Percentiles rank a stretch among this genome's conserved stretches.
Evolutionary conservation across 1,140 invertebrate species (phyloP).

Genomic region (Coelopa frigida): DNA sequence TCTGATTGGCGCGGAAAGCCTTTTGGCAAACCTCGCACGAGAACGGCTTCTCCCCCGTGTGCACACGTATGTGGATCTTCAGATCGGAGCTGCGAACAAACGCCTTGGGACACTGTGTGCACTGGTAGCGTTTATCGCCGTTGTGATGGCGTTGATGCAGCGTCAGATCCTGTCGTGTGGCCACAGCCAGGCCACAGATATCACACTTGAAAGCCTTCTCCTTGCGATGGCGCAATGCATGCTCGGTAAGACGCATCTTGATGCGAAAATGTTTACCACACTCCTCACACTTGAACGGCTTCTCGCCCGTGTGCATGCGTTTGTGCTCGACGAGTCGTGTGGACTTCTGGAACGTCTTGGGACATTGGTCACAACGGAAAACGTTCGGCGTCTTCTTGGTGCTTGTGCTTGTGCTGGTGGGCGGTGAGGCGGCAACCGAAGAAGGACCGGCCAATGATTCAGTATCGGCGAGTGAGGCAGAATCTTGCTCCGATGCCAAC

Average conservation of each 20-base stretch:
- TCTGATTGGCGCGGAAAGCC: conserved; percentile 36
- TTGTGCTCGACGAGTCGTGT: conserved; percentile 34
- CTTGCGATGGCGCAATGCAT: conserved; percentile 34
- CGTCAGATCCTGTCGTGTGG: conserved; percentile 35
- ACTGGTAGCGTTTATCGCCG: conserved; percentile 64
- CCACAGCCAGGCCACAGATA: conserved; percentile 26
- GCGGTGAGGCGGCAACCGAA: not conserved
- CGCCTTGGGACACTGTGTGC: conserved; percentile 50
- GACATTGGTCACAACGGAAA: conserved; percentile 35
- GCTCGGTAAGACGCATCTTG: conserved; percentile 35
- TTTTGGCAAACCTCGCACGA: conserved; percentile 35
- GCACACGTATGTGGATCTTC: conserved; percentile 43
- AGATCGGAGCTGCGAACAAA: conserved; percentile 50
- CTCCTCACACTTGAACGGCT: conserved; percentile 30
- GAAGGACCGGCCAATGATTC: not conserved
- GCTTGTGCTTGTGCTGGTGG: not conserved
- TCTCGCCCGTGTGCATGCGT: conserved; percentile 37
- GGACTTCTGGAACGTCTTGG: conserved; percentile 31
- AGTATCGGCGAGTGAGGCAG: not conserved
- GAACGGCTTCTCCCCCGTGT: conserved; percentile 42
- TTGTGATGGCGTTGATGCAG: conserved; percentile 55
- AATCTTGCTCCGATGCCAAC: not conserved
- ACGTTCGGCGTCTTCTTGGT: too few species aligned
- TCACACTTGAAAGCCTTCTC: conserved; percentile 38
- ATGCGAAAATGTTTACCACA: conserved; percentile 34